Conservation (phyloP, 2,888 invertebrate genomes). For the Alcis repandata region DNA sequence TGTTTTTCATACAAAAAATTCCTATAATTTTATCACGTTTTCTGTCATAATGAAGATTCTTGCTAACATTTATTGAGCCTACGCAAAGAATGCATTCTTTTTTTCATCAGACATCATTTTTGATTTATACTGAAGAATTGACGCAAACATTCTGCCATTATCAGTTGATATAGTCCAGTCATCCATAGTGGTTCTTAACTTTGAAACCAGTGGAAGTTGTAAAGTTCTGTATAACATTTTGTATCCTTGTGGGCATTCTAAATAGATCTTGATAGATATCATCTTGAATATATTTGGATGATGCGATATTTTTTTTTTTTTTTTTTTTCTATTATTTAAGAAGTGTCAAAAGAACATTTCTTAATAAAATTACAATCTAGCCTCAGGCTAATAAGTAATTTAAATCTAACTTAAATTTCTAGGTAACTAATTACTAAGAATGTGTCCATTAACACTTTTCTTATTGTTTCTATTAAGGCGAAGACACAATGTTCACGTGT, state of each 20-base stretch:
- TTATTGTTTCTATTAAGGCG: too few species aligned
- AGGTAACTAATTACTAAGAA: too few species aligned
- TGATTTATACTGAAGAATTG: slow-evolving; percentile 29
- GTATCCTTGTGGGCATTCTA: slow-evolving; percentile 35
- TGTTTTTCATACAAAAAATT: slow-evolving; percentile 32
- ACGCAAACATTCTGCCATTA: slow-evolving; percentile 13
- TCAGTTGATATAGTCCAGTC: slow-evolving; percentile 23
- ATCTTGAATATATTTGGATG: slow-evolving; percentile 8
- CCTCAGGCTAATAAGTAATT: too few species aligned
- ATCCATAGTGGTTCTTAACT: slow-evolving; percentile 29
- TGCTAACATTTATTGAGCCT: slow-evolving; percentile 31
- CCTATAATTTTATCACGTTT: slow-evolving; percentile 37
- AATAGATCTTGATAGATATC: slow-evolving; percentile 33
- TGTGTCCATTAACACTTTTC: too few species aligned
- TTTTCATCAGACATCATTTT: slow-evolving; percentile 23
- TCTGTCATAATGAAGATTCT: slow-evolving; percentile 38
- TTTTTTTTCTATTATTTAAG: too few species aligned
- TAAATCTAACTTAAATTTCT: too few species aligned
- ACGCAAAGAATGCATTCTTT: slow-evolving; percentile 38
- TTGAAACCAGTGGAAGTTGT: slow-evolving; percentile 13
- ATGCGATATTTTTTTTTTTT: too few species aligned
- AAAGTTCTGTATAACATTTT: slow-evolving; percentile 20
- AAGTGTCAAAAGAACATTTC: too few species aligned
- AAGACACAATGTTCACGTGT: too few species aligned
- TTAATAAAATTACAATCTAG: too few species aligned